phyloP scores from a whole-genome alignment of 2,888 invertebrate species.

The Sphaerophoria rueppellii region DNA sequence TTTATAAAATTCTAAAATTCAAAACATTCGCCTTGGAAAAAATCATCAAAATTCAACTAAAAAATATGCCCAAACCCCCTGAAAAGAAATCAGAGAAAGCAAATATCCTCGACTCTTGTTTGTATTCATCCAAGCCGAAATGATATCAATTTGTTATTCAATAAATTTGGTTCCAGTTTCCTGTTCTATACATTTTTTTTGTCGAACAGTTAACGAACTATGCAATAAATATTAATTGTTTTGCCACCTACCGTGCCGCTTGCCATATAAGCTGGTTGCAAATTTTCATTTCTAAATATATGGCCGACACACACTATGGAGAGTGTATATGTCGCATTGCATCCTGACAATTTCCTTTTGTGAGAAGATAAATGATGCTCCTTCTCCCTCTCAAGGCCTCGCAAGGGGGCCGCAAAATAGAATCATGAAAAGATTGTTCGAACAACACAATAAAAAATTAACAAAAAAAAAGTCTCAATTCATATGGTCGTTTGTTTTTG shows the following conservation, averaged over 20 bases:
- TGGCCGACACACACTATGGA: not conserved
- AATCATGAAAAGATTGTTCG: slow-evolving; percentile 12
- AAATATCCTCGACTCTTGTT: slow-evolving; percentile 30
- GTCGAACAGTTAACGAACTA: slow-evolving; percentile 48
- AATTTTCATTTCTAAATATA: slow-evolving; percentile 24
- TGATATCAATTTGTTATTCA: slow-evolving; percentile 64
- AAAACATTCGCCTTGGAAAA: no score
- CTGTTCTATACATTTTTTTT: not conserved
- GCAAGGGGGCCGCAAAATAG: not conserved
- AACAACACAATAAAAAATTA: slow-evolving; percentile 2
- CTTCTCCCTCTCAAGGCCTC: no score
- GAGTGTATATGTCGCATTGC: slow-evolving; percentile 26
- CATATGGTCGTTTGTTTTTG: slow-evolving; percentile 41
- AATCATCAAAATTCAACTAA: no score
- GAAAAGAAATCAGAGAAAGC: not conserved
- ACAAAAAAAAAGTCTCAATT: slow-evolving; percentile 33
- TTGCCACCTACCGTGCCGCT: slow-evolving; percentile 49
- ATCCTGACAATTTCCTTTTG: slow-evolving; percentile 49
- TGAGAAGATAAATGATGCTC: not conserved
- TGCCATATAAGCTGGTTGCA: not conserved
- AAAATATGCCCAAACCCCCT: not conserved
- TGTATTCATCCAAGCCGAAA: slow-evolving; percentile 2
- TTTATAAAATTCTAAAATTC: no score
- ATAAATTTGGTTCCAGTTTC: slow-evolving; percentile 45
- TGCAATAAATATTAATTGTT: slow-evolving; percentile 63